A percentile compares a stretch with the other conserved stretches of the same genome.
Conservation (phyloP, 1,140 invertebrate species). For the Berghia stephanieae region DNA sequence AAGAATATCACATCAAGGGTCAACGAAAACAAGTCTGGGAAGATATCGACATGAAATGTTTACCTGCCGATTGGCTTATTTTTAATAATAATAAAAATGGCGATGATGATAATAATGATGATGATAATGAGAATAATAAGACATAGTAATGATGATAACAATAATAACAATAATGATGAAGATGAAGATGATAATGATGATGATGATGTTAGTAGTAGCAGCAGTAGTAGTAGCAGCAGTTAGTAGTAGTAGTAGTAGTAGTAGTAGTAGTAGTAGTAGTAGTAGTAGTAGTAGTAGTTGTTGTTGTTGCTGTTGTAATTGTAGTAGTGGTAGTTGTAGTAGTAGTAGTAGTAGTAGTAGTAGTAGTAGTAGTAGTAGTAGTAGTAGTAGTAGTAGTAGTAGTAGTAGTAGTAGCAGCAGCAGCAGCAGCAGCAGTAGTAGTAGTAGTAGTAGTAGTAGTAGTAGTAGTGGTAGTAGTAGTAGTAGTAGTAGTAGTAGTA, state of each 20-base stretch:
- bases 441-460: slow-evolving; percentile 25
- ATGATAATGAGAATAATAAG: background rate
- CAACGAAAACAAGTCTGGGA: too few relatives aligned
- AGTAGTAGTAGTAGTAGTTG: background rate
- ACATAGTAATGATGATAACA: background rate
- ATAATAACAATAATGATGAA: background rate
- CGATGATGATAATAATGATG: background rate
- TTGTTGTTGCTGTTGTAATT: background rate
- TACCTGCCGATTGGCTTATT: too few relatives aligned
- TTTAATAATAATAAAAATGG: background rate
- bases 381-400: slow-evolving; percentile 29
- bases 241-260: background rate
- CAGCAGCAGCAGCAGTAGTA: slow-evolving; percentile 26
- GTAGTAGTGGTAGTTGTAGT: slow-evolving; percentile 13
- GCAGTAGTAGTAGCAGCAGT: background rate
- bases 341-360: slow-evolving; percentile 28
- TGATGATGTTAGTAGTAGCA: background rate
- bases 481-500: too few relatives aligned
- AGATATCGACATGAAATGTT: too few relatives aligned
- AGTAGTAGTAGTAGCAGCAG: slow-evolving; percentile 30
- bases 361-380: slow-evolving; percentile 32
- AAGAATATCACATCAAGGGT: too few relatives aligned
- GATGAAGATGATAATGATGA: too few relatives aligned
- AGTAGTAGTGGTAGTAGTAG: too few relatives aligned
- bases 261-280: slow-evolving; percentile 1